These are phyloP conservation scores for Adelosebastes latens DNA, from an alignment of 2,797 vertebrate genomes.

Conservation along the genomic window DNA sequence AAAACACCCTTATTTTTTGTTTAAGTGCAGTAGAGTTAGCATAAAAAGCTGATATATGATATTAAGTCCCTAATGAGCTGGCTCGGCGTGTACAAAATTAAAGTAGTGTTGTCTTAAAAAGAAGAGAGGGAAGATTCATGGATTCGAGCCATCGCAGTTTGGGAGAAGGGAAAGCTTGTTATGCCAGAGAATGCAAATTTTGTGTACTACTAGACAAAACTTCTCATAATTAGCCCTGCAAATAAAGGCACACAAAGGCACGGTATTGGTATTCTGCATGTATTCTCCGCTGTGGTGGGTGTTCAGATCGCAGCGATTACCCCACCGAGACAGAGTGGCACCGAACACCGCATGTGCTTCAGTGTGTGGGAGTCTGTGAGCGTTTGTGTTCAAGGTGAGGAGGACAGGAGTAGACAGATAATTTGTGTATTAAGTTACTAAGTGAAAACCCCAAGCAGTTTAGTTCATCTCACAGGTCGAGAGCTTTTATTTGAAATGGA, in stretches of 20 bases:
- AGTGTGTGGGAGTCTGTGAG: conserved; percentile 3
- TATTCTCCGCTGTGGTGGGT: conserved; percentile 20
- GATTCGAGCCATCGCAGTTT: neutral
- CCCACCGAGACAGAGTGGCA: conserved; percentile 34
- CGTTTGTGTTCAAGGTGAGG: conserved; percentile 30
- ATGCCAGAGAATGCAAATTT: conserved; percentile 24
- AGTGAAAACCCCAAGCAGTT: conserved; percentile 37
- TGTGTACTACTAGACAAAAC: conserved; percentile 10
- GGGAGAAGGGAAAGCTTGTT: neutral
- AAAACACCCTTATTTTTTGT: neutral
- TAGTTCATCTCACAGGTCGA: conserved; percentile 22
- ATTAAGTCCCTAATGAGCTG: conserved; percentile 16
- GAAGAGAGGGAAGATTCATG: neutral
- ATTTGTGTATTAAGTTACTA: conserved; percentile 33
- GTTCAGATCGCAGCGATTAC: conserved; percentile 36
- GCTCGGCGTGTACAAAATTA: neutral
- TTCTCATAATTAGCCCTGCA: conserved; percentile 21
- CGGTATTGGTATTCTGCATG: conserved; percentile 22
- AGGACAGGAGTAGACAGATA: conserved; percentile 13
- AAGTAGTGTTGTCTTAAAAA: neutral
- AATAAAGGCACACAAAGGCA: conserved; percentile 8
- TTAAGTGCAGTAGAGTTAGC: neutral
- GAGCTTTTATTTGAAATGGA: conserved; percentile 35
- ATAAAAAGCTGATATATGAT: conserved; percentile 5
- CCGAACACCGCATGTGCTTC: neutral